These are phyloP conservation scores for Amblyjoppa proteus DNA, from an alignment of 2,888 invertebrate genomes.

Conservation along the genomic window DNA sequence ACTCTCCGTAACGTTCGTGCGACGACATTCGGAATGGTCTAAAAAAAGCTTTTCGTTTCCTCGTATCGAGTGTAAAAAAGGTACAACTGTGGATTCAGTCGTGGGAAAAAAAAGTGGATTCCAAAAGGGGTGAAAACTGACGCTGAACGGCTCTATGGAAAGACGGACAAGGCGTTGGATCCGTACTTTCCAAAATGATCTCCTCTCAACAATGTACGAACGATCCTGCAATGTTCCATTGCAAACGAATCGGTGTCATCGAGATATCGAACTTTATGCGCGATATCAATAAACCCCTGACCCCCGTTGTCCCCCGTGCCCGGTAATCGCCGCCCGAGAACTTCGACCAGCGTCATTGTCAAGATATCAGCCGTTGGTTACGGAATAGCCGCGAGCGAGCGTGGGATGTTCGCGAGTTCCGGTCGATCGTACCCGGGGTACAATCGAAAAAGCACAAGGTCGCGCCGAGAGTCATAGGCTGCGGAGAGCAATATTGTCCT, in stretches of 20 bases:
- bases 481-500: conserved; percentile 28
- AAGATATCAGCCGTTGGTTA: not conserved
- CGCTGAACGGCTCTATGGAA: not conserved
- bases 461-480: conserved; percentile 16
- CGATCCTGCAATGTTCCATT: too few species aligned
- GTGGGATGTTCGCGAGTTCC: conserved; percentile 22
- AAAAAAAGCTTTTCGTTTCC: conserved; percentile 43
- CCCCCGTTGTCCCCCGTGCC: not conserved
- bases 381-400: not conserved
- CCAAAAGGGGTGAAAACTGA: conserved; percentile 1
- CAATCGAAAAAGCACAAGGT: conserved; percentile 69
- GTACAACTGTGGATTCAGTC: not conserved
- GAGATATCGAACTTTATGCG: not conserved
- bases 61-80: conserved; percentile 35
- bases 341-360: conserved; percentile 24
- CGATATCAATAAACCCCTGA: not conserved
- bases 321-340: conserved; percentile 9
- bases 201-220: too few species aligned
- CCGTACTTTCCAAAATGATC: too few species aligned
- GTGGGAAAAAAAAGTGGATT: conserved; percentile 1
- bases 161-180: too few species aligned
- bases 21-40: conserved; percentile 40
- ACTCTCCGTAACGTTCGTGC: conserved; percentile 28
- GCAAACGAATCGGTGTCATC: not conserved
- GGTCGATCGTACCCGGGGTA: conserved; percentile 36